These are phyloP conservation scores for Acanthosepion esculentum DNA, from an alignment of 2,888 invertebrate genomes.

Conservation along the genomic window DNA sequence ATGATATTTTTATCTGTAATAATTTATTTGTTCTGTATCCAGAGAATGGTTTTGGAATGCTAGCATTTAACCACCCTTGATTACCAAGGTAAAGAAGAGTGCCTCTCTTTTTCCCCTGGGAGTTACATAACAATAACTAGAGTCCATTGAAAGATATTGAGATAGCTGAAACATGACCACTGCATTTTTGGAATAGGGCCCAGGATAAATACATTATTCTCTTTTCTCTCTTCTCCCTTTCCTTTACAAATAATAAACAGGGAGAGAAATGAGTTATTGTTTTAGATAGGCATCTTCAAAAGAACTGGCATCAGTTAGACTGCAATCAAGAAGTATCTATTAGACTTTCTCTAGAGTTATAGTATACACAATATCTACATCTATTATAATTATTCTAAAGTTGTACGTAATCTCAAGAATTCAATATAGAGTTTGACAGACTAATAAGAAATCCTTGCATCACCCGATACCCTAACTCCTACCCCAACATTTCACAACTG, in stretches of 20 bases:
- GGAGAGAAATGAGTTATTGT: slow-evolving; percentile 2
- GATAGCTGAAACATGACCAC: background rate
- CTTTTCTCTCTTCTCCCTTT: background rate
- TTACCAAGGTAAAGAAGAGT: background rate
- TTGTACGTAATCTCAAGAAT: background rate
- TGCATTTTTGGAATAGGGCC: background rate
- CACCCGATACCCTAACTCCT: background rate
- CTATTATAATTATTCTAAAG: background rate
- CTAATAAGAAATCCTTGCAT: background rate
- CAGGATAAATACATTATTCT: background rate
- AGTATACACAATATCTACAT: background rate
- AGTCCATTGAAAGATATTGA: background rate
- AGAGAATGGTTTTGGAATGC: background rate
- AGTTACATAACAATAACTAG: background rate
- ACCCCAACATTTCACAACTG: background rate
- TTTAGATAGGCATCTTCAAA: background rate
- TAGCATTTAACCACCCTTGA: background rate
- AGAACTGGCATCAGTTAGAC: background rate
- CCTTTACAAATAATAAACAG: background rate
- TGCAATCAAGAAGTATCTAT: background rate
- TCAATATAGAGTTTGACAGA: background rate
- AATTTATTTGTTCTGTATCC: background rate
- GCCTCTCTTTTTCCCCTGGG: background rate
- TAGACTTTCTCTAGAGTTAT: background rate
- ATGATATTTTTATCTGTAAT: background rate